Conservation (phyloP, 2,888 invertebrate species). For the Diplolepis rosae region DNA sequence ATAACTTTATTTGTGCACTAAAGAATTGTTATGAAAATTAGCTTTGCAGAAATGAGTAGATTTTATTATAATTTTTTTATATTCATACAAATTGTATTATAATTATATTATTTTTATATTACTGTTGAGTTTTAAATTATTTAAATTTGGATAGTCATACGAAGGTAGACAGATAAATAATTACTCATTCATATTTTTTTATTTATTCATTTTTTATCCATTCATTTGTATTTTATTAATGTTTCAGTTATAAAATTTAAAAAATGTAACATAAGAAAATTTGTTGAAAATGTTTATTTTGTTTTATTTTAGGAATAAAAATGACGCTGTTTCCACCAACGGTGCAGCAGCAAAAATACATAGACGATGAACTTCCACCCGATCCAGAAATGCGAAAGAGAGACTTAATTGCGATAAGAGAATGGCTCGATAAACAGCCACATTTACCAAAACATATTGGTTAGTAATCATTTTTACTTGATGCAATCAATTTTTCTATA, state of each 20-base stretch:
- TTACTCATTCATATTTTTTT: too few species aligned
- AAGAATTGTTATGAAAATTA: constrained; percentile 2
- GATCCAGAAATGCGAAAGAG: constrained; percentile 66
- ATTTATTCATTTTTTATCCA: too few species aligned
- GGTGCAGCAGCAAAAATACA: constrained; percentile 65
- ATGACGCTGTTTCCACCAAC: constrained; percentile 70
- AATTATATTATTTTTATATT: too few species aligned
- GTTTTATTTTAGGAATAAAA: constrained; percentile 15
- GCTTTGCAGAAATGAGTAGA: constrained; percentile 5
- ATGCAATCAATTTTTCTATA: not conserved
- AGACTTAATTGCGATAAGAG: constrained; percentile 64
- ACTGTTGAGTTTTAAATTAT: too few species aligned
- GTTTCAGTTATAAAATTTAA: too few species aligned
- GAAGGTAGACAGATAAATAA: too few species aligned
- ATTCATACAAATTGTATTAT: too few species aligned
- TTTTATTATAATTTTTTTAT: too few species aligned
- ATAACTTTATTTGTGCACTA: constrained; percentile 8
- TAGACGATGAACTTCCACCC: constrained; percentile 65
- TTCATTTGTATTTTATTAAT: too few species aligned
- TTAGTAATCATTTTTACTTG: constrained; percentile 39
- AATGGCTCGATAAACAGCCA: constrained; percentile 70
- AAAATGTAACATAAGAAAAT: too few species aligned
- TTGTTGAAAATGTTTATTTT: constrained; percentile 9
- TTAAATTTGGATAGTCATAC: too few species aligned
- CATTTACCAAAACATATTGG: constrained; percentile 72